phyloP scores from a whole-genome alignment of 2,113 vertebrate species.

The Emydocephalus ijimae region DNA sequence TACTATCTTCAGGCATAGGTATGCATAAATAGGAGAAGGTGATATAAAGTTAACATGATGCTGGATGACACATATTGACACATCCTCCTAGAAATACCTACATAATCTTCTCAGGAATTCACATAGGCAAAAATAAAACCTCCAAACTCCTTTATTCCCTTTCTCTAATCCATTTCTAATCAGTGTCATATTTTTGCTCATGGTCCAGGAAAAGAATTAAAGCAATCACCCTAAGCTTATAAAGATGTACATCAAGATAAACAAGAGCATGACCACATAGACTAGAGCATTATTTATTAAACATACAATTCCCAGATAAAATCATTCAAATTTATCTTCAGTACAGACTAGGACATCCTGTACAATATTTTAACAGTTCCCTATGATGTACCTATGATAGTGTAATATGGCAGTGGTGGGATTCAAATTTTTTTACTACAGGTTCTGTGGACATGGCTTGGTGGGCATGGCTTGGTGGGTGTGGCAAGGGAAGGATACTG shows the following conservation, averaged over 20 bases:
- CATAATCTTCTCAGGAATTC: background rate
- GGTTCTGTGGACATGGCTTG: too few relatives aligned
- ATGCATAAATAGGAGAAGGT: background rate
- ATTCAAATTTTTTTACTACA: too few relatives aligned
- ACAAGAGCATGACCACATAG: background rate
- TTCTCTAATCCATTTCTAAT: background rate
- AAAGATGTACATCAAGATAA: background rate
- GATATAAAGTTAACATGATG: background rate
- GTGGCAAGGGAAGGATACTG: too few relatives aligned
- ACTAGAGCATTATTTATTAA: background rate
- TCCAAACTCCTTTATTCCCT: background rate
- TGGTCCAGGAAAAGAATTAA: background rate
- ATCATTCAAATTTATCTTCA: background rate
- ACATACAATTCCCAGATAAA: background rate
- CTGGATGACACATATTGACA: background rate
- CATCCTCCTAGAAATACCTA: background rate
- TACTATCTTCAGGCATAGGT: background rate
- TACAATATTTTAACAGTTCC: background rate
- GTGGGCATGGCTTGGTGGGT: too few relatives aligned
- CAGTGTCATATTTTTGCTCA: background rate
- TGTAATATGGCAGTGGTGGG: background rate
- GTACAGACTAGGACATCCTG: background rate
- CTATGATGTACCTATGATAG: background rate
- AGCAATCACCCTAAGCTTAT: background rate
- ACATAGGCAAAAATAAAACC: background rate